These are phyloP conservation scores for Conus canariensis DNA, from an alignment of 2,888 invertebrate species.

Conservation along the genomic window DNA sequence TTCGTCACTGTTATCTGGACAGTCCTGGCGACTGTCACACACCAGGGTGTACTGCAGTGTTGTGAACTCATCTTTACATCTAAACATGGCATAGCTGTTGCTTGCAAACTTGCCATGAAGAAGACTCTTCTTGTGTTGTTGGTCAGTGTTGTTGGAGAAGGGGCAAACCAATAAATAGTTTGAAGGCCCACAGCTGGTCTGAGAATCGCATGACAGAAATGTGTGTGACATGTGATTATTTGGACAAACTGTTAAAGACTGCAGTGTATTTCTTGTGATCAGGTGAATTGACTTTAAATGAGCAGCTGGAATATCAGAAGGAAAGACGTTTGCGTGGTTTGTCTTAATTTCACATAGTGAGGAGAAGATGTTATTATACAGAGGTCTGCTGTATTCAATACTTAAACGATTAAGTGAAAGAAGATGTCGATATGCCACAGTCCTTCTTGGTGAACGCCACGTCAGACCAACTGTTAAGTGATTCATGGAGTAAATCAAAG, in stretches of 20 bases:
- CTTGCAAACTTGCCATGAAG: background rate
- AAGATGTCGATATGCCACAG: too few species aligned
- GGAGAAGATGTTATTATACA: background rate
- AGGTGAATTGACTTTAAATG: background rate
- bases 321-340: background rate
- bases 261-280: background rate
- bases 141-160: background rate
- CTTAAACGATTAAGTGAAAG: background rate
- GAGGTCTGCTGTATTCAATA: too few species aligned
- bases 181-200: background rate
- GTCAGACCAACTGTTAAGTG: too few species aligned
- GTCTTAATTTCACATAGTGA: background rate
- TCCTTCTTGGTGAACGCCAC: too few species aligned
- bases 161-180: background rate
- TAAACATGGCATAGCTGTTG: background rate
- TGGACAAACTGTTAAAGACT: background rate
- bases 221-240: background rate
- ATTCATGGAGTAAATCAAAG: background rate
- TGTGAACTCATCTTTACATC: background rate
- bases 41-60: background rate
- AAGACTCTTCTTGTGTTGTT: too few species aligned
- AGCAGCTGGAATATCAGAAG: fast-evolving
- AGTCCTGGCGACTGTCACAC: background rate
- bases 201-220: background rate
- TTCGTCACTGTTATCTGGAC: conserved; percentile 8